Base-by-base conservation (phyloP, 2,888 invertebrate genomes). In the Meiosimyza platycephala region DNA sequence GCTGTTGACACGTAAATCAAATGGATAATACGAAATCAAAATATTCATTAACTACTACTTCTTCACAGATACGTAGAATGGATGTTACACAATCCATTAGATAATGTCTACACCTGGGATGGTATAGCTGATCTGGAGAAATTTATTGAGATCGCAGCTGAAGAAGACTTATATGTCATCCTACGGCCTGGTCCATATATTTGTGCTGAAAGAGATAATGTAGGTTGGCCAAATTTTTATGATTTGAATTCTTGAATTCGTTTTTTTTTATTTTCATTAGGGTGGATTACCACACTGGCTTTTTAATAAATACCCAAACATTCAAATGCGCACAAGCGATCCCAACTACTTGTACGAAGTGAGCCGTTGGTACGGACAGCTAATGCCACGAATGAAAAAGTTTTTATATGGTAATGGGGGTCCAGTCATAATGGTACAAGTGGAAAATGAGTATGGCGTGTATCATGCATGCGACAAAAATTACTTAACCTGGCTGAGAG, bases 381-480 rank as follows among this genome's bases (percentile, higher is more conserved):
- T 91, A n/a, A 90, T 91, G 85, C 86, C 86, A 52, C 86, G 87
- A 72, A 75, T 90, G 6, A 80, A 87, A 71, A 86, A 88, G 5
- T 83, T 89, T 60, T 81, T 90, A 1, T 89, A 89, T 76, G 90
- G 89, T 40, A 94, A 94, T 80, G 95, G 95, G 1, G 96, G 96
- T 4, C 94, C 95, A 0, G 91, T 96, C 55, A 94, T 96, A 75
- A 92, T 94, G 89, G 92, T 96, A 66, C 96, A 96, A 66, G 83
- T 87, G 7, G 98, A 98, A 88, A 99, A 99, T 86, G 97, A 96
- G 85, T 97, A 96, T 82, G 97, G 96, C 0, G 94, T 93, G 80
- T 96, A 92, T 80, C 71, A 79, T 71, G 92, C 91, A 2, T 93
- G 92, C 80, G 94, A 96, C 83, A 88, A 88, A 74, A 84, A 88